Evolutionary conservation across 2,888 invertebrate species (phyloP).

Genomic region (Pilophorus perplexus): DNA sequence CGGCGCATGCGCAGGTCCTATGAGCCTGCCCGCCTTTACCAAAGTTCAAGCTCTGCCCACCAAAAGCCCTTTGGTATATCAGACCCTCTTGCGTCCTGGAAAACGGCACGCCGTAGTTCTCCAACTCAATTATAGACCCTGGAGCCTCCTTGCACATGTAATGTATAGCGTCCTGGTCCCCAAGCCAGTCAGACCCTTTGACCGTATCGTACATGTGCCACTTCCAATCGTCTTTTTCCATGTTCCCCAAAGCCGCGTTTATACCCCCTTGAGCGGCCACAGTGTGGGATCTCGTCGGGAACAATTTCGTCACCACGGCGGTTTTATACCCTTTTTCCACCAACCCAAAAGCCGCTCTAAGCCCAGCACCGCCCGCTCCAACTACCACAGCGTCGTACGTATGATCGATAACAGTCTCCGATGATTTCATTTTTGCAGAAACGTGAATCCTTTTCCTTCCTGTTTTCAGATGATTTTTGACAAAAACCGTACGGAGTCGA

Average conservation of each 20-base stretch:
- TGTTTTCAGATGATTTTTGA: too few species aligned
- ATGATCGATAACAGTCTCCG: constrained; percentile 74
- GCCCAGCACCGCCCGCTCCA: constrained; percentile 95
- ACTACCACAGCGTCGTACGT: constrained; percentile 95
- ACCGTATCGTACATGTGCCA: constrained; percentile 99
- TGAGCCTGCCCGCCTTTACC: constrained; percentile 99
- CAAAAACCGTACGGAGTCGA: too few species aligned
- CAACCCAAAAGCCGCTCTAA: constrained; percentile 94
- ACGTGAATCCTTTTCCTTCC: too few species aligned
- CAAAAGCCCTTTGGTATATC: constrained; percentile 98
- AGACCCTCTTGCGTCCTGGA: constrained; percentile 94
- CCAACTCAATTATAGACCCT: constrained; percentile 83
- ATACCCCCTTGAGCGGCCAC: constrained; percentile 99
- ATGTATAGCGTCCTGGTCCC: constrained; percentile 97
- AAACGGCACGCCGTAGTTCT: constrained; percentile 85
- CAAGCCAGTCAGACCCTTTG: constrained; percentile 98
- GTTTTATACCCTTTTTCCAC: constrained; percentile 96
- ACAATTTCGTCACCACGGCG: constrained; percentile 94
- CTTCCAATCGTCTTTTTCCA: constrained; percentile 93
- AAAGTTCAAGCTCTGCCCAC: constrained; percentile 94
- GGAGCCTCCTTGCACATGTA: constrained; percentile 94
- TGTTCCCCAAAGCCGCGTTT: constrained; percentile 92
- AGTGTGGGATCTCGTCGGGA: constrained; percentile 97
- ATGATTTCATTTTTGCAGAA: too few species aligned
- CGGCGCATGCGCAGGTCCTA: constrained; percentile 95